Base-by-base conservation (phyloP, 2,888 invertebrate species). In the Baccha elongata region DNA sequence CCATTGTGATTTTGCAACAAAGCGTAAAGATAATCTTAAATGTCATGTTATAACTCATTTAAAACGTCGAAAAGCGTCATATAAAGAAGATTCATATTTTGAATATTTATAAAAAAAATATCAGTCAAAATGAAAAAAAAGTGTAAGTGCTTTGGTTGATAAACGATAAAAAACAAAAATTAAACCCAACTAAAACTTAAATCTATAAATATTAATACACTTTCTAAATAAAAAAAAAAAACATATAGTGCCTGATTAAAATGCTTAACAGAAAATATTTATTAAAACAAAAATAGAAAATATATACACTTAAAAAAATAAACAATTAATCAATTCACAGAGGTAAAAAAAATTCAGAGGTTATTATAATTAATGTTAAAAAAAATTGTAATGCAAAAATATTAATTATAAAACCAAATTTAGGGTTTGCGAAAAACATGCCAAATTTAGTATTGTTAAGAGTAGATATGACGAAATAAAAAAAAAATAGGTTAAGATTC, bases 1-100 rank as follows among this genome's bases (percentile, higher is more conserved):
- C 19, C 92, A 93, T 90, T 95, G 95, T 92, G 86, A 91, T 76
- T 94, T 94, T 91, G 92, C 92, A 89, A 94, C 94, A 90, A 93
- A 94, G 87, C 93, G 94, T 85, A 92, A 93, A 90, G 94, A 94
- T 90, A 93, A 94, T 89, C 92, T 94, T 86, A 93, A 93, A 89
- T 92, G 93, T 86, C 94, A 94, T 90, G 91, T 94, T 85, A 92
- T 92, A 88, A 92, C 92, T 87, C 93, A 93, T 84, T 91, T 91
- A 86, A 86, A 86, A 48, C 76, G 78, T 19, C 68, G 65, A 78
- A 62, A 53, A 50, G 29, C 67, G 10, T 55, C 78, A 44, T 13
- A 23, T 15, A 69, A 84, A 23, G 72, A 58, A n/a, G 68, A 65
- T 32, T 55, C 50, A n/a, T 50, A 42, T 48, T 76, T 79, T 42